These are phyloP conservation scores for Periophthalmodon schlosseri DNA, from an alignment of 2,113 vertebrate species.

Conservation along the genomic window DNA sequence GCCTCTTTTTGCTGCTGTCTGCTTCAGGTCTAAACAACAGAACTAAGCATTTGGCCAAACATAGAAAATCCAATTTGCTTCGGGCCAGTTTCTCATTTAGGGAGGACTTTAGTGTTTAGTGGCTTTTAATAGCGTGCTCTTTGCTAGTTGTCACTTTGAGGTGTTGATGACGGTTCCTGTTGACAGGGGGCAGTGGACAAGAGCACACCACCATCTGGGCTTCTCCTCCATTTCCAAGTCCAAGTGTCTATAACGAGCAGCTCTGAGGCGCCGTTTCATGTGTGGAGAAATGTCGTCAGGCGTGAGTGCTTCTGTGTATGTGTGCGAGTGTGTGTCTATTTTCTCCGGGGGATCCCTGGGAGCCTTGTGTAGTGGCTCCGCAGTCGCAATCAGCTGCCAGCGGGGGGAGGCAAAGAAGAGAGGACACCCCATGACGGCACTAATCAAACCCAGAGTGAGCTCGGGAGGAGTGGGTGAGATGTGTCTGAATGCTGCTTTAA, in stretches of 20 bases:
- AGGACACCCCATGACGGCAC: conserved; percentile 21
- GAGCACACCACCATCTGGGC: conserved; percentile 36
- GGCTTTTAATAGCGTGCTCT: not conserved
- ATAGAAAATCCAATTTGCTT: conserved; percentile 13
- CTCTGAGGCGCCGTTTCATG: conserved; percentile 16
- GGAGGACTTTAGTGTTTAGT: not conserved
- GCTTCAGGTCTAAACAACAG: not conserved
- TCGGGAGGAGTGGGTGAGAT: conserved; percentile 22
- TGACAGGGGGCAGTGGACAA: conserved; percentile 40
- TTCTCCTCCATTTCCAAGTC: conserved; percentile 23
- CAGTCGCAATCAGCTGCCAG: conserved; percentile 25
- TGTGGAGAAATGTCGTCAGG: conserved; percentile 17
- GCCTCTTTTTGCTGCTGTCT: not conserved
- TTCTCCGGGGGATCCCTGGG: conserved; percentile 17
- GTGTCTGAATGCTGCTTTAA: conserved; percentile 38
- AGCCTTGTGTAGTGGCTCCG: conserved; percentile 32
- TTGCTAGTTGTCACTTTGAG: conserved; percentile 6
- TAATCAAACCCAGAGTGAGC: conserved; percentile 31
- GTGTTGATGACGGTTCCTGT: conserved; percentile 11
- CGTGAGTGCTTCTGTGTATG: conserved; percentile 24
- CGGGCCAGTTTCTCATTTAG: conserved; percentile 9
- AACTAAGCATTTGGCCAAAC: not conserved
- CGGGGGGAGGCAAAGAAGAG: conserved; percentile 16
- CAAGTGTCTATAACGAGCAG: conserved; percentile 34
- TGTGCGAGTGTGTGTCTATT: not conserved